Percentiles rank a stretch among this genome's conserved stretches.
Conservation (phyloP, 2,797 vertebrate species). For the Enteromius mattozi region DNA sequence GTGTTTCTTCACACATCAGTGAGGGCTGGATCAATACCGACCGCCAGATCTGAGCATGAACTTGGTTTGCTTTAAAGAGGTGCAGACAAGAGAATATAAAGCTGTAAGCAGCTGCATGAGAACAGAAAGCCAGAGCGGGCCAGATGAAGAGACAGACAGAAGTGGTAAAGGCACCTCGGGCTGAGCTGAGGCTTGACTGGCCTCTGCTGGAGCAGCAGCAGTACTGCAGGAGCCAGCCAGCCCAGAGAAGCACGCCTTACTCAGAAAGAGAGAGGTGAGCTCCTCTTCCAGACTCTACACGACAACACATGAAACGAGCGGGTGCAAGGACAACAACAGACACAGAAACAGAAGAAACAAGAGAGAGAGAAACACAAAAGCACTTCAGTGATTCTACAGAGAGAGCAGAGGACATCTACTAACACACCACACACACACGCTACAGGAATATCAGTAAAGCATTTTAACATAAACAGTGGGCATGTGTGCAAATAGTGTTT, state of each 20-base stretch:
- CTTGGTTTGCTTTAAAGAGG: conserved; percentile 11
- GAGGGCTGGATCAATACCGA: background rate
- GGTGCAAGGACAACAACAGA: conserved; percentile 5
- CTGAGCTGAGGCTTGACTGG: conserved; percentile 67
- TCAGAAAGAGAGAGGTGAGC: conserved; percentile 89
- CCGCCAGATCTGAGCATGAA: conserved; percentile 53
- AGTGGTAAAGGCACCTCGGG: conserved; percentile 79
- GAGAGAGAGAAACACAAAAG: conserved; percentile 35
- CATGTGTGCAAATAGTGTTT: background rate
- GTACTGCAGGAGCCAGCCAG: conserved; percentile 66
- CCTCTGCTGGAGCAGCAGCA: conserved; percentile 59
- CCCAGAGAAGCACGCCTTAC: conserved; percentile 78
- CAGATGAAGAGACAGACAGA: background rate
- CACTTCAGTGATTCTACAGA: conserved; percentile 16
- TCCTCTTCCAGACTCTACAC: conserved; percentile 93
- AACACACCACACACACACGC: background rate
- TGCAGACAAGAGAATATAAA: background rate
- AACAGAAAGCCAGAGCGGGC: conserved; percentile 3
- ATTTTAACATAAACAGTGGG: conserved; percentile 1
- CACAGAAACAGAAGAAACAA: conserved; percentile 38
- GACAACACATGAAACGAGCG: conserved; percentile 67
- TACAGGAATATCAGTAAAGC: background rate
- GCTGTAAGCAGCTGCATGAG: conserved; percentile 23
- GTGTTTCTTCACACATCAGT: background rate
- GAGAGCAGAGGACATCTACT: background rate